Evolutionary conservation across 2,797 vertebrate genomes (phyloP).

Genomic region (Pantherophis alleghaniensis): DNA sequence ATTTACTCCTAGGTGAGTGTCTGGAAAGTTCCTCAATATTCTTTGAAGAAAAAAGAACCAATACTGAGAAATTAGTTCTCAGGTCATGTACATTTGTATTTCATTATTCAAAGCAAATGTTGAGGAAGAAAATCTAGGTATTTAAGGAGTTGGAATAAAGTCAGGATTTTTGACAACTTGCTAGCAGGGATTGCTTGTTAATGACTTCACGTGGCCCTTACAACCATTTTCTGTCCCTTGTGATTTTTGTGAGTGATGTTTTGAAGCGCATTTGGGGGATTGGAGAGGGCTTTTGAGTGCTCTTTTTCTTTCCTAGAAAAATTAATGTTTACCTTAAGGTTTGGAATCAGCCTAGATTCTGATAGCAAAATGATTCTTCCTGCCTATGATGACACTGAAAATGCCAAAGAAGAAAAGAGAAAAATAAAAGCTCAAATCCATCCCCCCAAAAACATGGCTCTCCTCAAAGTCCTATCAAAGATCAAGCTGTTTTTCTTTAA

Average conservation of each 20-base stretch:
- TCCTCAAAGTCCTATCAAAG: not conserved
- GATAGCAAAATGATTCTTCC: not conserved
- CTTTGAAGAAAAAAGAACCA: not conserved
- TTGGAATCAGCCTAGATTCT: constrained; percentile 29
- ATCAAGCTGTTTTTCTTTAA: not conserved
- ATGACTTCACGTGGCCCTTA: constrained; percentile 15
- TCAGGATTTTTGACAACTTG: not conserved
- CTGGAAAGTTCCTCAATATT: no score
- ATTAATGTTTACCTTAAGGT: not conserved
- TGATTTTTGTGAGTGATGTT: not conserved
- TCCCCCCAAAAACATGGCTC: no score
- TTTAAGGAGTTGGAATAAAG: not conserved
- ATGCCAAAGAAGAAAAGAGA: not conserved
- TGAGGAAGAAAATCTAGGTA: not conserved
- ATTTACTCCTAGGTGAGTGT: not conserved
- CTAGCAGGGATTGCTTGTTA: not conserved
- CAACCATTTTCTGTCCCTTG: constrained; percentile 4
- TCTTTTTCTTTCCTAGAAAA: not conserved
- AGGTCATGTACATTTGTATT: accelerated
- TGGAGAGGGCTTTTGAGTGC: constrained; percentile 1
- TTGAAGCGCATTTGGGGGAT: not conserved
- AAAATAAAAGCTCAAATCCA: not conserved
- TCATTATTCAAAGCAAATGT: not conserved
- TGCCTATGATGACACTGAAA: not conserved
- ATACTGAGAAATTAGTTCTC: not conserved